phyloP scores from a whole-genome alignment of 1,140 invertebrate species.

The Drosophila auraria region DNA sequence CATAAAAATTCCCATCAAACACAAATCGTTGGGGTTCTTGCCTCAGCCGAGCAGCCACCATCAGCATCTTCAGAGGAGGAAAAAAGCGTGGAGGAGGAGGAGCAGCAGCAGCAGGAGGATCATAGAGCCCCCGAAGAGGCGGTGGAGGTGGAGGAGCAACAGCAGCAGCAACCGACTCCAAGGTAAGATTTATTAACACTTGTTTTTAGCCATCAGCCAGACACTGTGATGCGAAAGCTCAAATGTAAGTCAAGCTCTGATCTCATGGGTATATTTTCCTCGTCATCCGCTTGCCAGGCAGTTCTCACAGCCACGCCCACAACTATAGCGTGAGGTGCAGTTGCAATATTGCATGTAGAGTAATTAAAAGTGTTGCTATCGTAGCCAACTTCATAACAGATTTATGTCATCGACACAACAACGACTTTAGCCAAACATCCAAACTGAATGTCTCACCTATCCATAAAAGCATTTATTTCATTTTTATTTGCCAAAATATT shows the following conservation, averaged over 20 bases:
- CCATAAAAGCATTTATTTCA: not conserved
- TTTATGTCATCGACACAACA: constrained; percentile 22
- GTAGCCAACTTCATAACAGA: constrained; percentile 11
- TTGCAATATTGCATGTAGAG: constrained; percentile 55
- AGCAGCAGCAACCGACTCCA: constrained; percentile 50
- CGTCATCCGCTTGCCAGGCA: constrained; percentile 5
- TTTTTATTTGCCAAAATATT: not conserved
- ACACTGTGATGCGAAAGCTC: constrained; percentile 19
- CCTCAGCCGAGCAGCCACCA: constrained; percentile 40
- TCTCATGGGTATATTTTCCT: constrained; percentile 10
- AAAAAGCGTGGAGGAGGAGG: constrained; percentile 9
- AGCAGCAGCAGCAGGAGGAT: constrained; percentile 30
- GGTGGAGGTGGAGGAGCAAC: constrained; percentile 13
- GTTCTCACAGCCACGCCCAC: constrained; percentile 62
- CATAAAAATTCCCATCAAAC: constrained; percentile 79
- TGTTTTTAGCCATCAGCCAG: not conserved
- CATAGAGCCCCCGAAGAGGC: constrained; percentile 20
- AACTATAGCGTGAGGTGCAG: constrained; percentile 24
- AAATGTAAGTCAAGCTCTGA: constrained; percentile 41
- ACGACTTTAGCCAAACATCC: constrained; percentile 6
- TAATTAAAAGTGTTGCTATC: constrained; percentile 62
- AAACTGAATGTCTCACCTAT: not conserved
- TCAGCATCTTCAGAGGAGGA: constrained; percentile 40
- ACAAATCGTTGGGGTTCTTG: constrained; percentile 60
- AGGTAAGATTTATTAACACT: constrained; percentile 59